Evolutionary conservation across 2,113 vertebrate species (phyloP).

Genomic region (Triplophysa tibetana): DNA sequence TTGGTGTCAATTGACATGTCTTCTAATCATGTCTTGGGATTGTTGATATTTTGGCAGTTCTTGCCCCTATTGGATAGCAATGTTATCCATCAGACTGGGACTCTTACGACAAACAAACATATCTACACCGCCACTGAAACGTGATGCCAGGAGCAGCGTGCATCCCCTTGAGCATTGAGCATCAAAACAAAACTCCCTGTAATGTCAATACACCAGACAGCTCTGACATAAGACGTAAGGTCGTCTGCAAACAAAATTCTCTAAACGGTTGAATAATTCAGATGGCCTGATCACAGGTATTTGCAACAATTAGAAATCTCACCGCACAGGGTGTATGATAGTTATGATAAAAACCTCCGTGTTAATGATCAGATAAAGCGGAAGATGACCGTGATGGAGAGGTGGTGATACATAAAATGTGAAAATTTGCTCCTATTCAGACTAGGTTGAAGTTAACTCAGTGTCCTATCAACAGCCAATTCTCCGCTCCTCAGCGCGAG

Average conservation of each 20-base stretch:
- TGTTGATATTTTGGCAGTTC: constrained; percentile 1
- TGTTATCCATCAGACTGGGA: constrained; percentile 8
- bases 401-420: too few species aligned
- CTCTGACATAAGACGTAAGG: neutral
- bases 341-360: neutral
- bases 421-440: too few species aligned
- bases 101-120: constrained; percentile 15
- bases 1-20: neutral
- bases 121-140: constrained; percentile 9
- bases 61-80: neutral
- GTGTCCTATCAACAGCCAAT: neutral
- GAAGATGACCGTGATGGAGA: constrained; percentile 1
- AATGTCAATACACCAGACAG: neutral
- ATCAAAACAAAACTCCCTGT: constrained; percentile 22
- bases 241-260: constrained; percentile 34
- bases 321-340: neutral
- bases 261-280: constrained; percentile 35
- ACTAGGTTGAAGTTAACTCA: too few species aligned
- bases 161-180: constrained; percentile 10
- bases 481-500: constrained; percentile 8
- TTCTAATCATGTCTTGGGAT: neutral
- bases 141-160: neutral
- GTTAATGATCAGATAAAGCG: neutral
- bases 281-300: neutral
- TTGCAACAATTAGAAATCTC: constrained; percentile 12